phyloP scores from a whole-genome alignment of 2,888 invertebrate genomes.

The Leptinotarsa juncta region DNA sequence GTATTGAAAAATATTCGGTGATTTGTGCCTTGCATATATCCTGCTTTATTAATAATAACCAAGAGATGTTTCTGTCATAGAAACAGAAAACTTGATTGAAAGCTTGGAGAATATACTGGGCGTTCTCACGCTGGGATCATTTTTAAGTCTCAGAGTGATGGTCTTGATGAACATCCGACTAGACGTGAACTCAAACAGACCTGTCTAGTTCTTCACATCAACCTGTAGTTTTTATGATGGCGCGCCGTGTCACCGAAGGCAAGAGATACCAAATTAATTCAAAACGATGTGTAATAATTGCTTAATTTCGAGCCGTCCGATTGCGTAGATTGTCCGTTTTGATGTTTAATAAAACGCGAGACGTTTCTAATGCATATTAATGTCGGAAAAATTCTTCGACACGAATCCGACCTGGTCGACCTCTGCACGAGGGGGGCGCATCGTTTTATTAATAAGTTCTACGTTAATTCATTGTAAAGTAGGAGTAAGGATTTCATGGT shows the following conservation, averaged over 20 bases:
- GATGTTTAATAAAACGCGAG: constrained; percentile 32
- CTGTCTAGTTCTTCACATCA: background rate
- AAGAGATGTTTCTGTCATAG: too few relatives aligned
- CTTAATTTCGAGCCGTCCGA: constrained; percentile 40
- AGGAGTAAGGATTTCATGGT: constrained; percentile 26
- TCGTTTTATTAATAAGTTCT: constrained; percentile 27
- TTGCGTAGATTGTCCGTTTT: constrained; percentile 24
- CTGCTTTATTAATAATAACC: too few relatives aligned
- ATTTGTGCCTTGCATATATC: too few relatives aligned
- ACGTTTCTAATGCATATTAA: constrained; percentile 44
- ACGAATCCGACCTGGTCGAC: constrained; percentile 38
- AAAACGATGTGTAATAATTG: constrained; percentile 47
- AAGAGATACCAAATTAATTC: constrained; percentile 39
- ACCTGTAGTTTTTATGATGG: constrained; percentile 1
- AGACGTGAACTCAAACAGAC: constrained; percentile 9
- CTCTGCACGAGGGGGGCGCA: constrained; percentile 26
- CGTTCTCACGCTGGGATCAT: background rate
- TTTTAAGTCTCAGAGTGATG: background rate
- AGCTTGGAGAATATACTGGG: too few relatives aligned
- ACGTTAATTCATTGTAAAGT: constrained; percentile 28
- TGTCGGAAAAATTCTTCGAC: constrained; percentile 35
- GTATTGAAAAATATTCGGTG: too few relatives aligned
- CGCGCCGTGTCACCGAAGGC: background rate
- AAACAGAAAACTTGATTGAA: too few relatives aligned
- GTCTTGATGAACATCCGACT: background rate